These are phyloP conservation scores for Athrips mouffetella DNA, from an alignment of 2,888 invertebrate species.

Conservation along the genomic window DNA sequence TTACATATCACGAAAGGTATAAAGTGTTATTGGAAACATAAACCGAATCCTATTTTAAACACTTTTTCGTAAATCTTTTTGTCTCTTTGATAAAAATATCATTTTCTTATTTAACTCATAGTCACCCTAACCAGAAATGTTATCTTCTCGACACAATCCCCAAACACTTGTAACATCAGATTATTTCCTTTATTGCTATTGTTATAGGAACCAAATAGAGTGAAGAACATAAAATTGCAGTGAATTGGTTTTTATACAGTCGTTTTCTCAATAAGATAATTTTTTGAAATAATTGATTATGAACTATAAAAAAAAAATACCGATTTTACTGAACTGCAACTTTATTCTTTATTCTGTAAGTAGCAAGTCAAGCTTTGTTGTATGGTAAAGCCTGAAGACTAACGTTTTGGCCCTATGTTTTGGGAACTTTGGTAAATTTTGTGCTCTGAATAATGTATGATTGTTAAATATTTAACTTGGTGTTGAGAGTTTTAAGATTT, in stretches of 20 bases:
- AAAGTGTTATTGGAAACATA: too few species aligned
- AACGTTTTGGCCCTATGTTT: too few species aligned
- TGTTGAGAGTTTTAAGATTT: too few species aligned
- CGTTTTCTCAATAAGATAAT: background rate
- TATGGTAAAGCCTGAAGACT: too few species aligned
- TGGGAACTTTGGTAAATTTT: too few species aligned
- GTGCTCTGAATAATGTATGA: too few species aligned
- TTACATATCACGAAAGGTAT: too few species aligned
- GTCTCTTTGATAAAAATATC: background rate
- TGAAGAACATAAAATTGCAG: background rate
- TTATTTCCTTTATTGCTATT: background rate
- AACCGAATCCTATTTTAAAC: too few species aligned
- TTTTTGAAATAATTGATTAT: background rate
- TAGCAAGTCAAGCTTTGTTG: too few species aligned
- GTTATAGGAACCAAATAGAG: background rate
- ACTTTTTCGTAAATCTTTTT: too few species aligned
- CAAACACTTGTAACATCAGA: background rate
- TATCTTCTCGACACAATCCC: background rate
- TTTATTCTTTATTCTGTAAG: slow-evolving; percentile 11
- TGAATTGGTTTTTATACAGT: background rate
- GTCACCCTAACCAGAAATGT: background rate
- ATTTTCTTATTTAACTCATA: background rate
- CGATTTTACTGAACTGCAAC: too few species aligned
- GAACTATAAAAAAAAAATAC: background rate
- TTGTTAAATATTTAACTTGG: too few species aligned